Evolutionary conservation across 2,888 invertebrate genomes (phyloP).

Genomic region (Melolontha melolontha): DNA sequence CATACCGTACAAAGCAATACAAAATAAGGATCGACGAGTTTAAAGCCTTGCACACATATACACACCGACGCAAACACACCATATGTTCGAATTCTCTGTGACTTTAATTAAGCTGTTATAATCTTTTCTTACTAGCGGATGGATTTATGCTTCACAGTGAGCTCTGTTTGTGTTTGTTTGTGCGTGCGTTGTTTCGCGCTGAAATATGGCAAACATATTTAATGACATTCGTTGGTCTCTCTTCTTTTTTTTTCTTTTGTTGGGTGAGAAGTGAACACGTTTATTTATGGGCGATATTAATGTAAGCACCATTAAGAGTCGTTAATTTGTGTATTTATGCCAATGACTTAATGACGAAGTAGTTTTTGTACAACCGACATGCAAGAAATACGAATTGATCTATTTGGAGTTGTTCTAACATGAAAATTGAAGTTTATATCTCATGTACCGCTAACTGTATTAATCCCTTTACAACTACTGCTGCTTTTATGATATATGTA

Average conservation of each 20-base stretch:
- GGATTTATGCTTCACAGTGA: conserved; percentile 27
- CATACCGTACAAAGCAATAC: not conserved
- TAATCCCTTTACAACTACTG: too few species aligned
- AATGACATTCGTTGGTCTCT: conserved; percentile 1
- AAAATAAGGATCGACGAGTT: not conserved
- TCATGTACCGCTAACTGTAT: too few species aligned
- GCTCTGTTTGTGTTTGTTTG: conserved; percentile 21
- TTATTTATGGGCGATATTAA: too few species aligned
- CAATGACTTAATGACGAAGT: too few species aligned
- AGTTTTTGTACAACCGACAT: too few species aligned
- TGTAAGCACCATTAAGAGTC: too few species aligned
- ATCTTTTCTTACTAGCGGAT: conserved; percentile 29
- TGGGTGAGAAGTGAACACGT: not conserved
- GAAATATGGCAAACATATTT: conserved; percentile 28
- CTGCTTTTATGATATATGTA: too few species aligned
- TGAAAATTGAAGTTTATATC: too few species aligned
- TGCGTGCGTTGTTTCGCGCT: not conserved
- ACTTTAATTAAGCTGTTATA: conserved; percentile 32
- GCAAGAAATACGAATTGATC: too few species aligned
- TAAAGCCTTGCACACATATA: too few species aligned
- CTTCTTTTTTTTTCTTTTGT: conserved; percentile 4
- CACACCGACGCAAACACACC: not conserved
- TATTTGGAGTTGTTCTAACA: too few species aligned
- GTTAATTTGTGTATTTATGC: too few species aligned
- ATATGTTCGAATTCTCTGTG: conserved; percentile 25